These are phyloP conservation scores for Paratilapia polleni DNA, from an alignment of 2,113 vertebrate species.

Conservation along the genomic window DNA sequence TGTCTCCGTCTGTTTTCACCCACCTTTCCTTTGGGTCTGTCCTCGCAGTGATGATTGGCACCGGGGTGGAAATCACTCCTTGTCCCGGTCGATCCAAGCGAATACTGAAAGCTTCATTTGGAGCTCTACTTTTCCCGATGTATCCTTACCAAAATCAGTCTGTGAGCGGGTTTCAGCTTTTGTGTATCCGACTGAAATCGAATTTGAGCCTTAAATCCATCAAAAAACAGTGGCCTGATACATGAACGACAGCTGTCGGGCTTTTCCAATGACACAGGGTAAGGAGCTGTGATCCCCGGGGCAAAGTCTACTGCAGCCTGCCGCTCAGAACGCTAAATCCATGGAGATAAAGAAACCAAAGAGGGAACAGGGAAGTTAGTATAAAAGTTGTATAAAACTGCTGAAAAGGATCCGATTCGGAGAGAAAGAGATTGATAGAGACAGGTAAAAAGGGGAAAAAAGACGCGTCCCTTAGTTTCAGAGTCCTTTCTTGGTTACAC, in stretches of 20 bases:
- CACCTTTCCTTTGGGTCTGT: constrained; percentile 51
- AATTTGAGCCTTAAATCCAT: constrained; percentile 71
- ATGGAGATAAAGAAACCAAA: constrained; percentile 16
- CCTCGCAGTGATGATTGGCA: constrained; percentile 24
- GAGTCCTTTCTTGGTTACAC: constrained; percentile 10
- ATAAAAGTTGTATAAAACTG: neutral
- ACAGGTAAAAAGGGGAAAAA: neutral
- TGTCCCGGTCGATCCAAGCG: constrained; percentile 34
- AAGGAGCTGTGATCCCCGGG: constrained; percentile 42
- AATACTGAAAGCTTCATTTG: constrained; percentile 68
- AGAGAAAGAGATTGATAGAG: neutral
- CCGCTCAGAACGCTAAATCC: constrained; percentile 48
- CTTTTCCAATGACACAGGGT: constrained; percentile 28
- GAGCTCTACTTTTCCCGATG: neutral
- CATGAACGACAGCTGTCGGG: constrained; percentile 62
- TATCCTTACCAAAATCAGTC: neutral
- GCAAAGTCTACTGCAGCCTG: constrained; percentile 74
- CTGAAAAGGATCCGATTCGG: neutral
- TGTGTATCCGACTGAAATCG: constrained; percentile 37
- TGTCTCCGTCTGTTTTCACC: constrained; percentile 45
- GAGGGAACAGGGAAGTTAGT: neutral
- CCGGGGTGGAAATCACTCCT: constrained; percentile 43
- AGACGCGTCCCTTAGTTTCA: neutral
- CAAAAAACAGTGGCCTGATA: constrained; percentile 34
- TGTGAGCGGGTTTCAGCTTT: neutral